phyloP scores from a whole-genome alignment of 2,113 vertebrate genomes.

The Dolichotis patagonum region DNA sequence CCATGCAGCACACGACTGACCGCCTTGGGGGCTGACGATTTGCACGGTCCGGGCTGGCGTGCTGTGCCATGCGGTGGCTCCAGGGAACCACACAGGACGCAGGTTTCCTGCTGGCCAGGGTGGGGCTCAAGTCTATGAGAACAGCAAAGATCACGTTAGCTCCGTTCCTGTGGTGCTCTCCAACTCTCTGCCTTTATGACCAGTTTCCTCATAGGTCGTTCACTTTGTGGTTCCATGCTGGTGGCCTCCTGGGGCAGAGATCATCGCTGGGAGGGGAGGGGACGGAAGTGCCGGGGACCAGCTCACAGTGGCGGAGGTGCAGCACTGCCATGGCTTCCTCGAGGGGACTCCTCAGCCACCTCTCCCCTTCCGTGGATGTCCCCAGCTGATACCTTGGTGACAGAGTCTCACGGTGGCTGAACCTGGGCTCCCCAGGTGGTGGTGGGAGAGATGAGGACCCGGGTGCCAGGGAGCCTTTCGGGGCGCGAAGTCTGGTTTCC shows the following conservation, averaged over 20 bases:
- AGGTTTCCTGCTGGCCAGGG: background rate
- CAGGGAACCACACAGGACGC: background rate
- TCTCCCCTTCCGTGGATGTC: background rate
- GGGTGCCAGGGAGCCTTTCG: accelerated
- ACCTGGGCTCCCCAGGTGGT: background rate
- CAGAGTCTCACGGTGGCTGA: accelerated
- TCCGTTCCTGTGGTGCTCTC: background rate
- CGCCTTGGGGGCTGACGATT: accelerated
- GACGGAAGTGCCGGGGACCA: accelerated
- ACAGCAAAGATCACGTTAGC: accelerated
- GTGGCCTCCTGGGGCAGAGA: constrained; percentile 59
- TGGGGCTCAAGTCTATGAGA: background rate
- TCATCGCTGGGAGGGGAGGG: background rate
- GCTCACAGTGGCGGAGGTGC: background rate
- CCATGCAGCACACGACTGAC: accelerated
- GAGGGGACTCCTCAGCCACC: background rate
- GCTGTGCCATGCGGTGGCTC: accelerated
- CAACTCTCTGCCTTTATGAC: background rate
- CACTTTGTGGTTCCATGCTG: background rate
- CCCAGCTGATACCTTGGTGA: accelerated
- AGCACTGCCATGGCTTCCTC: accelerated
- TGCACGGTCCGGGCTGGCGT: accelerated
- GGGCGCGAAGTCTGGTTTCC: accelerated
- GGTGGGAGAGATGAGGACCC: accelerated
- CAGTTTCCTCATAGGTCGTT: background rate